These are phyloP conservation scores for Rhagologus leucostigma DNA, from an alignment of 2,113 vertebrate species.

Conservation along the genomic window DNA sequence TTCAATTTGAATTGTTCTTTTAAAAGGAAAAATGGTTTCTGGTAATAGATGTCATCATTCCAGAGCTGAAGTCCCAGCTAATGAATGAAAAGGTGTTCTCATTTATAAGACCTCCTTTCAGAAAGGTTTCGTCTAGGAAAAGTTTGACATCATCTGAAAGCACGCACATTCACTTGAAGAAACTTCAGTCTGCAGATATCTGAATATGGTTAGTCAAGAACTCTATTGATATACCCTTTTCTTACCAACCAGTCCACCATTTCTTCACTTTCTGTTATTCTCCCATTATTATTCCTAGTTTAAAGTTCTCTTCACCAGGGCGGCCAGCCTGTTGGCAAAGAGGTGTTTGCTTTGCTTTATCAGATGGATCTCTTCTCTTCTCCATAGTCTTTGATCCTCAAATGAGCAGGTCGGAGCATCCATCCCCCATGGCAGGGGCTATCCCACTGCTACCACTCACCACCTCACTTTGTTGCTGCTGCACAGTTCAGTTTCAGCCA, in stretches of 20 bases:
- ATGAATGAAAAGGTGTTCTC: background rate
- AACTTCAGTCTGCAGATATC: background rate
- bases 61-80: background rate
- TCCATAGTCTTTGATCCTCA: background rate
- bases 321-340: background rate
- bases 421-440: background rate
- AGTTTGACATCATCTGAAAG: background rate
- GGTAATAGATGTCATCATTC: background rate
- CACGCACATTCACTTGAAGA: background rate
- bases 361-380: background rate
- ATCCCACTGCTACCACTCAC: background rate
- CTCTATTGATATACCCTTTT: background rate
- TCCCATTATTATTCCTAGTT: background rate
- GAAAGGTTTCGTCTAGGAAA: background rate
- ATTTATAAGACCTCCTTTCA: background rate
- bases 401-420: background rate
- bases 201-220: background rate
- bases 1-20: background rate
- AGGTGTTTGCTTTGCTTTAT: background rate
- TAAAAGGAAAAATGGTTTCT: background rate
- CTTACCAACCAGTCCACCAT: background rate
- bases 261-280: background rate
- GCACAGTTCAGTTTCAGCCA: background rate
- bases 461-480: background rate
- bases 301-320: background rate